phyloP scores from a whole-genome alignment of 2,113 vertebrate genomes.

The Trichechus manatus region DNA sequence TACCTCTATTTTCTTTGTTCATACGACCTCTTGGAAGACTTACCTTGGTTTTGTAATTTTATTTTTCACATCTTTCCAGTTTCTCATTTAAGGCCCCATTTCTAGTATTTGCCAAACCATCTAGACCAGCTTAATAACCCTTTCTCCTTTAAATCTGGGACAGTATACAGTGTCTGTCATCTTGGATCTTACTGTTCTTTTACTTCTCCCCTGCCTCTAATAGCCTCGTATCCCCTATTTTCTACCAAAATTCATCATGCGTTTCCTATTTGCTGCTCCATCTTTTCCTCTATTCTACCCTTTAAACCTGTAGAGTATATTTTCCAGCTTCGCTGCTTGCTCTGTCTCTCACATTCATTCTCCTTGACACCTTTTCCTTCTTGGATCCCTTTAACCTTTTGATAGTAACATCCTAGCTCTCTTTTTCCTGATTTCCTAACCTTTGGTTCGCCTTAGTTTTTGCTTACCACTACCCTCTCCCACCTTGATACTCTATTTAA shows the following conservation, averaged over 20 bases:
- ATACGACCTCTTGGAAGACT: conserved; percentile 32
- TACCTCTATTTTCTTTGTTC: neutral
- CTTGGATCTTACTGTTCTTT: conserved; percentile 17
- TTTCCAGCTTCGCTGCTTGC: neutral
- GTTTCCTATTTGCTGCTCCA: neutral
- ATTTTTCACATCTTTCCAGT: conserved; percentile 32
- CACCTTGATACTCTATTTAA: neutral
- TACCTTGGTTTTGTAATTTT: conserved; percentile 21
- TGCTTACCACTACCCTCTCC: neutral
- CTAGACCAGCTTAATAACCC: neutral
- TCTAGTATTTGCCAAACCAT: neutral
- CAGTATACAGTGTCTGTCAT: neutral
- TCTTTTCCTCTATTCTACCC: neutral
- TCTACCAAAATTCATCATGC: neutral
- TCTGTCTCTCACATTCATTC: conserved; percentile 24
- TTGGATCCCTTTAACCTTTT: conserved; percentile 1
- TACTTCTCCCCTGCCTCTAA: neutral
- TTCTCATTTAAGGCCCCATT: conserved; percentile 24
- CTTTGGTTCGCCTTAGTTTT: conserved; percentile 33
- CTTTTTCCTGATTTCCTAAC: neutral
- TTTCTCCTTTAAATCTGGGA: neutral
- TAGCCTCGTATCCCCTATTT: neutral
- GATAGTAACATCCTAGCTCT: neutral
- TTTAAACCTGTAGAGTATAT: neutral
- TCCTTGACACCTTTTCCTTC: conserved; percentile 28